Base-by-base conservation (phyloP, 2,888 invertebrate species). In the Sericinus montela region DNA sequence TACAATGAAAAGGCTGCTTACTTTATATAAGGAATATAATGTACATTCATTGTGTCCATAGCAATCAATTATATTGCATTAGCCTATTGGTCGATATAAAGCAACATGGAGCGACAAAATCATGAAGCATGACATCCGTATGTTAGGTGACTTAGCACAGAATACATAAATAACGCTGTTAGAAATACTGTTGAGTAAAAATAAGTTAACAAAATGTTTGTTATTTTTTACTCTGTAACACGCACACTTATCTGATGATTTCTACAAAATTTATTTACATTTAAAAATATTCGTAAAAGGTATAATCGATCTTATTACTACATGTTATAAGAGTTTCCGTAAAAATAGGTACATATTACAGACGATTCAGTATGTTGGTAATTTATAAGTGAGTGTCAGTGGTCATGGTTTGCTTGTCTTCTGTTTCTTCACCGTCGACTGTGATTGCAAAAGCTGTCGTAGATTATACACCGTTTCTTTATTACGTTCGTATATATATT, bases 381-480 rank as follows among this genome's bases (percentile, higher is more conserved):
- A 62, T 49, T 62, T 60, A 32, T 32, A 32, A 32, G 70, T 69
- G 59, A 75, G 79, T 80, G 80, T 77, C 78, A 74, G 78, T 62
- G 75, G 85, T 80, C 75, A 83, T 70, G 84, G 76, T 77, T 69
- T 68, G 76, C 64, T 69, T 66, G 57, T 52, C 53, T 47, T 63
- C 59, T 61, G 69, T 83, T 83, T 76, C 83, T 73, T 73, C 84
- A 85, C 69, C 60, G 65, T 60, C 63, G 65, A 52, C 57, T 65
- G 65, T 71, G 72, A 80, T 83, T 83, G 84, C 82, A 74, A 80
- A 73, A 79, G 79, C 74, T 81, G 80, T 80, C 79, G 80, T 72
- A 69, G 74, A 67, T 72, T 74, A 73, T 72, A 65, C 62, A 66
- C 60, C 65, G 65, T 63, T 60, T 66, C 75, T 73, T 75, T 71